Base-by-base conservation (phyloP, 2,113 vertebrate genomes). In the Dendrocopos noguchii region DNA sequence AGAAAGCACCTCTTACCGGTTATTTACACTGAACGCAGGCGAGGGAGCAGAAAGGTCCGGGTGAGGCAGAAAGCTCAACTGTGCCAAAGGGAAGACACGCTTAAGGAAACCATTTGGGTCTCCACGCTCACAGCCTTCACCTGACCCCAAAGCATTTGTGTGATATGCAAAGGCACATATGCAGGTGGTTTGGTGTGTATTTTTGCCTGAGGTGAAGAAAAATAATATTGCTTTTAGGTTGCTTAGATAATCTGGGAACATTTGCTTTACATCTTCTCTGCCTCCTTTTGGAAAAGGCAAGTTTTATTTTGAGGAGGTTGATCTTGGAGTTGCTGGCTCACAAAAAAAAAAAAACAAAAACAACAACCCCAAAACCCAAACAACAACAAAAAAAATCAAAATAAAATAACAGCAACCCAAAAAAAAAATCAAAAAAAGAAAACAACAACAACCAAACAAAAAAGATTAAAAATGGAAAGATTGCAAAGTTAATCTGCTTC, bases 401-500 rank as follows among this genome's bases (percentile, higher is more conserved):
- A 39, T 39, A 39, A 39, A 39, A 39, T 39, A 39, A 39, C 39
- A 39, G 11, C 39, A 39, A 39, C 39, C n/a, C n/a, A 44, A 44
- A 44, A 44, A 44, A 44, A 44, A 44, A 16, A 44, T 36, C 34
- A 44, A 15, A 14, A 14, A 44, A 15, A 44, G 14, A 44, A 44
- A 42, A 31, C 6, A 53, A 53, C 10, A 53, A 55, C 14, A 56
- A 16, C 17, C 27, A 29, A 7, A 29, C 15, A 21, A 47, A n/a
- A 31, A 24, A 21, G 2, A 31, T 33, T 24, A 67, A 73, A 90
- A 84, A 60, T 44, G 0, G 2, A 87, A 75, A 10, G 10, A 36
- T 28, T 27, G 22, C 12, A 72, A 94, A 68, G 42, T 84, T 91
- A 79, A n/a, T 80, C 5, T 61, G 34, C 66, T 94, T 91, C 17